A percentile compares a stretch with the other conserved stretches of the same genome.
These are phyloP conservation scores for Monopis laevigella DNA, from an alignment of 2,888 invertebrate species.

Conservation along the genomic window DNA sequence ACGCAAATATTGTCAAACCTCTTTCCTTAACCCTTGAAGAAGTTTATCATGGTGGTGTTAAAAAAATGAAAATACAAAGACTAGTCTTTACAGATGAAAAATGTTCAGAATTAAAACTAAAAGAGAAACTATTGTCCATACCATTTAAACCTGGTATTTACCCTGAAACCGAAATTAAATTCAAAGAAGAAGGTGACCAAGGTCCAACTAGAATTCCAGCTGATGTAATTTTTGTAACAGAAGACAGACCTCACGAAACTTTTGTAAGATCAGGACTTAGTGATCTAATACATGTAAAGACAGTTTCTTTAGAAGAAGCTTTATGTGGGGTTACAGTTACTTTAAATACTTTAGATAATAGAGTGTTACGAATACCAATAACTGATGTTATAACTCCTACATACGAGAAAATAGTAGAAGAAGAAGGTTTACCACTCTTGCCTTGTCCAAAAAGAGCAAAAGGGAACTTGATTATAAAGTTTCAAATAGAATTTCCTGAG, in stretches of 20 bases:
- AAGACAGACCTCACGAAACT: constrained; percentile 74
- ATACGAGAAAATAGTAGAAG: constrained; percentile 73
- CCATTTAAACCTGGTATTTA: constrained; percentile 80
- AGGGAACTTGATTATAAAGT: constrained; percentile 76
- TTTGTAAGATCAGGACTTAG: constrained; percentile 72
- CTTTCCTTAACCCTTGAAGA: constrained; percentile 63
- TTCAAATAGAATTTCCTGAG: constrained; percentile 57
- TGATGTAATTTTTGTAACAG: constrained; percentile 78
- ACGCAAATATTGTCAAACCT: constrained; percentile 53
- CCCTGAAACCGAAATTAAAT: constrained; percentile 75
- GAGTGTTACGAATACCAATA: constrained; percentile 73
- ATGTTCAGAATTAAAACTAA: constrained; percentile 67
- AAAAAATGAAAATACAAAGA: constrained; percentile 83
- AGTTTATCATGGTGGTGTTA: constrained; percentile 78
- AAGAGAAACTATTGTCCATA: constrained; percentile 78
- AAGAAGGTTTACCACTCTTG: constrained; percentile 78
- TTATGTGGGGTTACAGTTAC: constrained; percentile 74
- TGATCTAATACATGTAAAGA: constrained; percentile 70
- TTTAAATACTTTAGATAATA: constrained; percentile 75
- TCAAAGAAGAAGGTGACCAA: constrained; percentile 84
- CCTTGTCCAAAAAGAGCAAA: constrained; percentile 67
- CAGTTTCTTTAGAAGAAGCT: constrained; percentile 74
- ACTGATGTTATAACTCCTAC: constrained; percentile 76
- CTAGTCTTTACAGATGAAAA: constrained; percentile 73
- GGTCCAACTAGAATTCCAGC: constrained; percentile 78